Evolutionary conservation across 92 coral and sea anemone species (phyloP), one percentile per base, ranked within the genome.

Genomic region (Palythoa grandiflora): DNA sequence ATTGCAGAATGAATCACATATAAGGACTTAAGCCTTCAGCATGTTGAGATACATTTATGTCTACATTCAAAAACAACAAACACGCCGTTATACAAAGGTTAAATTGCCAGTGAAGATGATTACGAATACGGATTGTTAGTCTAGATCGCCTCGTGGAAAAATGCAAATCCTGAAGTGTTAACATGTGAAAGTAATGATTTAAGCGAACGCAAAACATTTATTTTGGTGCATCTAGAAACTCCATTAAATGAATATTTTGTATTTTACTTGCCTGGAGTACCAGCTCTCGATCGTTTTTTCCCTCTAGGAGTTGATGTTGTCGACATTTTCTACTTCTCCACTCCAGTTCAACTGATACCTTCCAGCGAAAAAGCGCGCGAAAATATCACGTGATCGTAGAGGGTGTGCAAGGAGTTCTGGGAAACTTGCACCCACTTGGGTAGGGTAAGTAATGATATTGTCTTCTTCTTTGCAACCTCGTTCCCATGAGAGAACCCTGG

Each of bases 341-440:
- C 50, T 36, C 13, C 71, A 87, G 87, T 85, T 84, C 84, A 80
- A 6, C 73, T 6, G 7, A 10, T 1, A 20, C 44, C 83, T 83
- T 16, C 48, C 73, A 79, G 94, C 91, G 91, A 90, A 95, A 95
- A 95, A 95, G 98, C 98, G 94, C 98, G 98, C 94, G 98, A 95
- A 95, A 95, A 50, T 85, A 91, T 79, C 94, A 91, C 76, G 84
- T 91, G 94, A 91, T 53, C 59, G 7, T 3, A 35, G 16, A 12
- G 14, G 17, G 63, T 75, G 79, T 12, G 77, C 74, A 68, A 72
- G 59, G 80, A 87, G 28, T 6, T 78, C 81, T 61, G 91, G 93
- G 93, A 63, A 21, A 3, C 28, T 59, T 59, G 65, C 19, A 59
- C 0, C 16, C 65, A 59, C 65, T 59, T 1, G 65, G 65, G 65